Percentiles rank a stretch among this genome's conserved stretches.
Conservation (phyloP, 2,113 vertebrate species). For the Tenebrosternarchus preto region DNA sequence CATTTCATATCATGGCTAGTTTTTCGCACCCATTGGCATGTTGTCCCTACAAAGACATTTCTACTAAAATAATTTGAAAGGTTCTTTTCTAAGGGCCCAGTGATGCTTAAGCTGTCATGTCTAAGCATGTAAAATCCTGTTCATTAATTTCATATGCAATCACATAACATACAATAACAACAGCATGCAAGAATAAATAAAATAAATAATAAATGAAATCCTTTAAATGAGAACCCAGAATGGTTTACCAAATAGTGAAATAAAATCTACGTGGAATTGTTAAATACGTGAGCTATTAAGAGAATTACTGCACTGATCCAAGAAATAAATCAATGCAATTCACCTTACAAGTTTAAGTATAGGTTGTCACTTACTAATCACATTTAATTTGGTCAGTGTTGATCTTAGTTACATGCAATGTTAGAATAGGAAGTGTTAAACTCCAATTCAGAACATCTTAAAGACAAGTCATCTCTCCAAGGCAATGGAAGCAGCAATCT, state of each 20-base stretch:
- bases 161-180: background rate
- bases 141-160: background rate
- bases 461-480: constrained; percentile 28
- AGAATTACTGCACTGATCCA: background rate
- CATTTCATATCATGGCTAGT: constrained; percentile 29
- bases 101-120: background rate
- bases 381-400: background rate
- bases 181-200: background rate
- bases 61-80: background rate
- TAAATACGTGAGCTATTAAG: too few relatives aligned
- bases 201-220: background rate
- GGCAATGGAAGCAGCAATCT: constrained; percentile 19
- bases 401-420: constrained; percentile 29
- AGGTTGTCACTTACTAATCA: background rate
- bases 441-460: constrained; percentile 16
- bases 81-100: constrained; percentile 3
- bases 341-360: background rate
- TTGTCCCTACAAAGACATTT: background rate
- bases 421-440: constrained; percentile 11
- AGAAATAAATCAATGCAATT: background rate
- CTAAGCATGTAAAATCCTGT: background rate
- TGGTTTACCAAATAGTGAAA: background rate
- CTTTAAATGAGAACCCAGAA: background rate
- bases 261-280: background rate
- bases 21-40: constrained; percentile 34